phyloP scores from a whole-genome alignment of 2,797 vertebrate genomes.

The Luscinia megarhynchos region DNA sequence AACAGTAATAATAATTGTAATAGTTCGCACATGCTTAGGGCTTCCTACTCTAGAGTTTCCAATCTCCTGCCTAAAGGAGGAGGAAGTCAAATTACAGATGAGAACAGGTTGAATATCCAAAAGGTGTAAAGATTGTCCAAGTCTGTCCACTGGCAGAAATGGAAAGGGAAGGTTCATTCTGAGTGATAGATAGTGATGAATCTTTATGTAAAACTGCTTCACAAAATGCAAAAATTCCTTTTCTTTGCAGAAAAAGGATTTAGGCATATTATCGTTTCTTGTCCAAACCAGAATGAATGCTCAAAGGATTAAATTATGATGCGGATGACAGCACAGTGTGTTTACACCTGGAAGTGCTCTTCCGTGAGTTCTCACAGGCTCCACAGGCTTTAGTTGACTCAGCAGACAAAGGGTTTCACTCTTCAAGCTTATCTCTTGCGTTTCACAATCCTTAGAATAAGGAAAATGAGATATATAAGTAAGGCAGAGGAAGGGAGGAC shows the following conservation, averaged over 20 bases:
- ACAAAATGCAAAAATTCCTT: background rate
- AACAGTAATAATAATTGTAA: too few species aligned
- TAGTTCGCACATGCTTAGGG: background rate
- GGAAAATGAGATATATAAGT: background rate
- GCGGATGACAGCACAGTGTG: background rate
- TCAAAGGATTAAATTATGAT: background rate
- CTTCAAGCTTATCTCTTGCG: background rate
- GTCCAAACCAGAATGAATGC: background rate
- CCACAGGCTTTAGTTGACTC: background rate
- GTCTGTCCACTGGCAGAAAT: background rate
- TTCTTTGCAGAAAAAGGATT: background rate
- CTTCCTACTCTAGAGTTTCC: background rate
- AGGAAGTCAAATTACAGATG: background rate
- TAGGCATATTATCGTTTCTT: background rate
- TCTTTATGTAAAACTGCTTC: background rate
- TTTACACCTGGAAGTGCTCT: background rate
- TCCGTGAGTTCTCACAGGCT: background rate
- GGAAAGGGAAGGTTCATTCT: background rate
- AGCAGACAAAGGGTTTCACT: slow-evolving; percentile 3
- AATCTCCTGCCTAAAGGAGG: background rate
- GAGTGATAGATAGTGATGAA: background rate
- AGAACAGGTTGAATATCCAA: background rate
- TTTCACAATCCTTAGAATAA: background rate
- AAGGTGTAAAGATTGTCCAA: background rate
- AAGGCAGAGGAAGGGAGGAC: background rate